Evolutionary conservation across 92 coral and sea anemone genomes (phyloP).

Genomic region (Ricordea florida): DNA sequence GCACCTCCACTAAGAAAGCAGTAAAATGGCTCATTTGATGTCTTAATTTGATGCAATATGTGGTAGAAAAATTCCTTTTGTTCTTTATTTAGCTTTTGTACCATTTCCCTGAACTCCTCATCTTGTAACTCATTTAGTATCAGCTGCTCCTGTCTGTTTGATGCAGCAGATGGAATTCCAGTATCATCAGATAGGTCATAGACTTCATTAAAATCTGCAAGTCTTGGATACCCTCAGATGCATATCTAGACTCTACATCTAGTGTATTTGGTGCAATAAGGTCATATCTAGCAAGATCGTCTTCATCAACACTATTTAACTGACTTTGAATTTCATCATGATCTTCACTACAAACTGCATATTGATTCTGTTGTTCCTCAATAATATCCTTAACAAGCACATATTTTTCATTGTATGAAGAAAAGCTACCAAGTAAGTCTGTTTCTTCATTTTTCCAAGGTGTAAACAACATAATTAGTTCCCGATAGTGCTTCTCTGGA

Average conservation of each 20-base stretch:
- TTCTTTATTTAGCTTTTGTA: constrained; percentile 5
- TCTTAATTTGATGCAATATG: no score
- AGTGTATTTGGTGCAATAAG: constrained; percentile 2
- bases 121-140: constrained; percentile 3
- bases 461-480: constrained; percentile 19
- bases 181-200: constrained; percentile 13
- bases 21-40: no score
- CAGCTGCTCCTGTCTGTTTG: background rate
- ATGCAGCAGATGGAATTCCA: constrained; percentile 3
- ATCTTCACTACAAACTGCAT: constrained; percentile 43
- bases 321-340: constrained; percentile 13
- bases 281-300: constrained; percentile 1
- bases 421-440: constrained; percentile 8
- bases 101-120: background rate
- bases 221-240: constrained; percentile 18
- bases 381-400: background rate
- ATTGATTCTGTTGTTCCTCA: constrained; percentile 13
- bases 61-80: constrained; percentile 8
- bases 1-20: no score
- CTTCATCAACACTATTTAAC: background rate
- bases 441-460: constrained; percentile 28
- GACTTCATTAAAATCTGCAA: constrained; percentile 1
- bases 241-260: background rate
- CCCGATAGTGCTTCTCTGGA: constrained; percentile 28
- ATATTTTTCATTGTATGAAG: constrained; percentile 28